Conservation (phyloP, 1,140 invertebrate species). For the Neodiprion pinetum region DNA sequence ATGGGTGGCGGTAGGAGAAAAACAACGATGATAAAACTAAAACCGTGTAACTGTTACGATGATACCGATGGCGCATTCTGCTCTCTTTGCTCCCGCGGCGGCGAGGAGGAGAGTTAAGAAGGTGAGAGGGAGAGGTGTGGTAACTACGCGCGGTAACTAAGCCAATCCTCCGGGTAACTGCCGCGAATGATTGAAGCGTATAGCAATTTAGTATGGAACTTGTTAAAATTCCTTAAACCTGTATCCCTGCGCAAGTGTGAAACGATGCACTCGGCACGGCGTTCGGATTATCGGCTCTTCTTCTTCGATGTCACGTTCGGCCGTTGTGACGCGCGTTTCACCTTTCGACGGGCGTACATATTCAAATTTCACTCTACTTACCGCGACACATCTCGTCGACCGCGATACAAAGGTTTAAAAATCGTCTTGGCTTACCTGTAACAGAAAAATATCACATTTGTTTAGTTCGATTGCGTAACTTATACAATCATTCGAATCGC, state of each 20-base stretch:
- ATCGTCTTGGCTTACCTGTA: neutral
- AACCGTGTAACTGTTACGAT: neutral
- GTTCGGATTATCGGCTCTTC: too few species aligned
- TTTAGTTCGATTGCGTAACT: too few species aligned
- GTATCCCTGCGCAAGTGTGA: neutral
- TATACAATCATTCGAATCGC: too few species aligned
- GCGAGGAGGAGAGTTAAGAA: too few species aligned
- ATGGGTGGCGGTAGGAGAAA: neutral
- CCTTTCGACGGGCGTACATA: neutral
- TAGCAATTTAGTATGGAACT: neutral
- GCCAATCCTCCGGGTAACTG: neutral
- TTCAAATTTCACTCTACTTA: neutral
- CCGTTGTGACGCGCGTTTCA: too few species aligned
- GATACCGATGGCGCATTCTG: neutral
- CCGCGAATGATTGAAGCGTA: slow-evolving; percentile 7
- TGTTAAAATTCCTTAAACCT: slow-evolving; percentile 5
- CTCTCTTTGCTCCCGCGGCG: too few species aligned
- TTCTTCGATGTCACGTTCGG: too few species aligned
- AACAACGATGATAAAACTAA: too few species aligned
- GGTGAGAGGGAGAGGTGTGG: neutral
- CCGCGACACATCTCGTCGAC: neutral
- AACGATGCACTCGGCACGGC: too few species aligned
- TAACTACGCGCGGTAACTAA: slow-evolving; percentile 1
- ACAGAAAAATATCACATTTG: neutral
- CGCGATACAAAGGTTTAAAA: neutral